Conservation (phyloP, 2,888 invertebrate genomes). For the Ennomos quercinarius region DNA sequence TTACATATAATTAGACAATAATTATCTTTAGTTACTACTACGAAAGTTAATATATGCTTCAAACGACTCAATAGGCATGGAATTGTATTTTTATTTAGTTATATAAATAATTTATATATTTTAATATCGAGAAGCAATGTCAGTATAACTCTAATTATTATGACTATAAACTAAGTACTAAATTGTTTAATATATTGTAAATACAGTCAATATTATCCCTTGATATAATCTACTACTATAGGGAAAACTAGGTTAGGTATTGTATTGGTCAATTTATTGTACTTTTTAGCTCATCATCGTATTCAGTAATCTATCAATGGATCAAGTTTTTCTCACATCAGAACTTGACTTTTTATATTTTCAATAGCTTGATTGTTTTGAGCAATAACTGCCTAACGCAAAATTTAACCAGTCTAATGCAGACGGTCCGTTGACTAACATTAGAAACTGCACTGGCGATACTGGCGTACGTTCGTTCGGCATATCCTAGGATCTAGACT, state of each 20-base stretch:
- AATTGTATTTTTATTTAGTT: conserved; percentile 42
- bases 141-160: conserved; percentile 18
- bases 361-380: too few species aligned
- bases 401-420: too few species aligned
- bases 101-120: too few species aligned
- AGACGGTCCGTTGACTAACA: too few species aligned
- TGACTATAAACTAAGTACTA: conserved; percentile 43
- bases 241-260: conserved; percentile 34
- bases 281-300: conserved; percentile 61
- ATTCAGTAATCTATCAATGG: conserved; percentile 19
- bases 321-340: too few species aligned
- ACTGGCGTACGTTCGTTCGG: too few species aligned
- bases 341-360: too few species aligned
- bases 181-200: conserved; percentile 43
- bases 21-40: conserved; percentile 57
- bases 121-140: too few species aligned
- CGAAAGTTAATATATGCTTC: conserved; percentile 54
- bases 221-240: conserved; percentile 39
- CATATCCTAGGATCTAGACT: too few species aligned
- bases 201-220: conserved; percentile 54
- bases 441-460: too few species aligned
- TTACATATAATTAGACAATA: conserved; percentile 60
- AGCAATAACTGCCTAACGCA: too few species aligned
- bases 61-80: conserved; percentile 56
- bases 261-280: conserved; percentile 76